phyloP scores from a whole-genome alignment of 2,113 vertebrate genomes.

The Suncus etruscus region DNA sequence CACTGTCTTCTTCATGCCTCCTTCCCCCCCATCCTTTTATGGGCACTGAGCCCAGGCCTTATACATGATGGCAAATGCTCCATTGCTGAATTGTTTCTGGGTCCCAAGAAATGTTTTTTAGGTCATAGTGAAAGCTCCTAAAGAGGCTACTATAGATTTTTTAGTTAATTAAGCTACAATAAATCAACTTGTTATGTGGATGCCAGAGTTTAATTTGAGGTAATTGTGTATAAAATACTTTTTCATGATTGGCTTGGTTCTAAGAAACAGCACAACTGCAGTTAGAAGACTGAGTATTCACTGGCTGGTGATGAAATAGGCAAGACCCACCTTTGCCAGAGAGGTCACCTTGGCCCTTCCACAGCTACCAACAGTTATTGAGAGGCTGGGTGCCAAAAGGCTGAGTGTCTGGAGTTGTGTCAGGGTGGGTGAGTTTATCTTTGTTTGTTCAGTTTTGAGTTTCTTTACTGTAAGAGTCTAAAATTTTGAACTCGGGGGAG shows the following conservation, averaged over 20 bases:
- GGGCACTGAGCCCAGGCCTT: no score
- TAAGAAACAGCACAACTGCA: conserved; percentile 8
- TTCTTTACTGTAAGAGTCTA: conserved; percentile 38
- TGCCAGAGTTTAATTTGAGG: neutral
- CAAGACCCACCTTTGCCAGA: neutral
- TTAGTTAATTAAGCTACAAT: conserved; percentile 32
- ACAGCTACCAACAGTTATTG: neutral
- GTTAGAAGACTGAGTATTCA: neutral
- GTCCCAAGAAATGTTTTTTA: neutral
- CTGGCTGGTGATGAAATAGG: conserved; percentile 31
- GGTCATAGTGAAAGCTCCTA: conserved; percentile 39
- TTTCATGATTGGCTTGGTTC: neutral
- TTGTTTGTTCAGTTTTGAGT: conserved; percentile 20
- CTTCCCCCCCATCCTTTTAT: no score
- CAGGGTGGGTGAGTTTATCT: conserved; percentile 24
- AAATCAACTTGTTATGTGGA: neutral
- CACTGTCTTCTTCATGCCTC: no score
- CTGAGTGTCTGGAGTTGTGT: neutral
- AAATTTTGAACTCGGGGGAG: neutral
- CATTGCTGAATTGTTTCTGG: no score
- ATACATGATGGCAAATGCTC: no score
- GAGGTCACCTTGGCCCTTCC: neutral
- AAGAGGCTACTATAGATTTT: neutral
- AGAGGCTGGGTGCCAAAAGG: neutral
- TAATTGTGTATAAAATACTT: neutral